phyloP scores from a whole-genome alignment of 2,888 invertebrate genomes.

The Listrodromus nycthemerus region DNA sequence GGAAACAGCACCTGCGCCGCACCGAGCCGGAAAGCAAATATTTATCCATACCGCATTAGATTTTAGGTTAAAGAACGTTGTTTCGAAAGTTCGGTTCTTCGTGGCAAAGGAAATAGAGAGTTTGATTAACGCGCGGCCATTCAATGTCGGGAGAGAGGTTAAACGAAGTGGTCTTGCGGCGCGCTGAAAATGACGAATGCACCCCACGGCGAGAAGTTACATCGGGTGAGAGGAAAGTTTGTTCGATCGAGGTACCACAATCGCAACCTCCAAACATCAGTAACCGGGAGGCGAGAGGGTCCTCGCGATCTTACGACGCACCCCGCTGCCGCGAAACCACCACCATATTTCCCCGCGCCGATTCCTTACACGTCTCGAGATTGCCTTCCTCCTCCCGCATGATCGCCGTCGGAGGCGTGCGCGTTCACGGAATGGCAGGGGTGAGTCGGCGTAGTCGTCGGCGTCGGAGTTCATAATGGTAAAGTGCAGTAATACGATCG shows the following conservation, averaged over 20 bases:
- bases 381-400: slow-evolving; percentile 61
- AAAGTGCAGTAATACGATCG: slow-evolving; percentile 78
- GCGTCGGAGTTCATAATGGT: slow-evolving; percentile 77
- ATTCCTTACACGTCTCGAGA: slow-evolving; percentile 64
- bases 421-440: slow-evolving; percentile 49
- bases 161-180: slow-evolving; percentile 42
- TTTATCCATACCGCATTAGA: not conserved
- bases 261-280: slow-evolving; percentile 53
- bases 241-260: slow-evolving; percentile 57
- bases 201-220: slow-evolving; percentile 47
- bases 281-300: slow-evolving; percentile 30
- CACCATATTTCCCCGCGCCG: slow-evolving; percentile 28
- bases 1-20: slow-evolving; percentile 62
- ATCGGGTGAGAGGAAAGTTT: slow-evolving; percentile 56
- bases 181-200: slow-evolving; percentile 33
- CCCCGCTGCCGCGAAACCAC: slow-evolving; percentile 31
- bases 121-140: not conserved
- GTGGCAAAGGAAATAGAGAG: not conserved
- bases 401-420: slow-evolving; percentile 22
- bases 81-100: not conserved
- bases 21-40: not conserved
- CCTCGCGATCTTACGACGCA: slow-evolving; percentile 15
- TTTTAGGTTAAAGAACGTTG: no score
- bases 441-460: slow-evolving; percentile 44
- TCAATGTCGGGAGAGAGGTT: slow-evolving; percentile 17